phyloP scores from a whole-genome alignment of 1,140 invertebrate genomes.

The Diprion similis region DNA sequence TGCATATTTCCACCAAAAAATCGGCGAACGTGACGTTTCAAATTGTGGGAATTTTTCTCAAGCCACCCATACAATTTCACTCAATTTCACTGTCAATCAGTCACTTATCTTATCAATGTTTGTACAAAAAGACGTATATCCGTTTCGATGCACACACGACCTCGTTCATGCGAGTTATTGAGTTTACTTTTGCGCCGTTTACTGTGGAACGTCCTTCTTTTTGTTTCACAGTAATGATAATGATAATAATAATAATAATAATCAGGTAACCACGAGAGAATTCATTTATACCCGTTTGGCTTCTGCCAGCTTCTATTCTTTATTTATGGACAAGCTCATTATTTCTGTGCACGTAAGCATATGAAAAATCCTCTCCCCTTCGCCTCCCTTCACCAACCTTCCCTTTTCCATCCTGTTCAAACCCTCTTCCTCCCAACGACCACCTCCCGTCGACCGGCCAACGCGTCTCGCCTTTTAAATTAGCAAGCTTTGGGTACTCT shows the following conservation, averaged over 20 bases:
- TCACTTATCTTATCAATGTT: too few species aligned
- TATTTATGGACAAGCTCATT: conserved; percentile 62
- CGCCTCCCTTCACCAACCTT: conserved; percentile 14
- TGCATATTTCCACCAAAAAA: too few species aligned
- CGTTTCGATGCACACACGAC: too few species aligned
- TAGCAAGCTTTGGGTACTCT: conserved; percentile 20
- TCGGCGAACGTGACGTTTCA: too few species aligned
- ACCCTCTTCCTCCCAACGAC: neutral
- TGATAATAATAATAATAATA: conserved; percentile 49
- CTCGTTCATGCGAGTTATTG: too few species aligned
- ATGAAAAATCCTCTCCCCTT: conserved; percentile 51
- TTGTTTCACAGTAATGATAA: conserved; percentile 39
- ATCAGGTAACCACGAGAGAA: conserved; percentile 49
- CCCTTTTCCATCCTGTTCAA: neutral
- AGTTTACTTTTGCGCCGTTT: too few species aligned
- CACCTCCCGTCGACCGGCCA: neutral
- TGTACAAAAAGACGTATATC: too few species aligned
- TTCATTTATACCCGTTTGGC: conserved; percentile 52
- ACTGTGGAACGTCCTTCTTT: too few species aligned
- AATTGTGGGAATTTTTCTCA: too few species aligned
- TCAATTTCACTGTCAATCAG: too few species aligned
- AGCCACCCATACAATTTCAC: too few species aligned
- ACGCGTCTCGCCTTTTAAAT: conserved; percentile 35
- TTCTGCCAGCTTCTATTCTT: conserved; percentile 51
- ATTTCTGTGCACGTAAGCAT: conserved; percentile 62